Conservation (phyloP, 2,113 vertebrate species). For the Oenanthe oenanthe region DNA sequence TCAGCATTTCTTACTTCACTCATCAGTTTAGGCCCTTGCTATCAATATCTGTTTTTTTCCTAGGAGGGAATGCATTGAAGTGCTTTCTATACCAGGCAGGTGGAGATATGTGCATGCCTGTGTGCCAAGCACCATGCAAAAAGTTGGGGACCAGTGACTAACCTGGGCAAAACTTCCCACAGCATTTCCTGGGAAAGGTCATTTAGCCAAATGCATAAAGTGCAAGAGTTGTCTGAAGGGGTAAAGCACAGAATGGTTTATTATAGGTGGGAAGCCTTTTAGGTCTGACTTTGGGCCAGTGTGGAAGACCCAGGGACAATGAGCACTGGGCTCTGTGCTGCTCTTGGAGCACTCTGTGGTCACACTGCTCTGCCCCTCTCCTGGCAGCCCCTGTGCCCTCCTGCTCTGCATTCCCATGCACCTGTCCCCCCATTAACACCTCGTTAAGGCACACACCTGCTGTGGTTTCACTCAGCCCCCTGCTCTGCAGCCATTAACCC, state of each 20-base stretch:
- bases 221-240: background rate
- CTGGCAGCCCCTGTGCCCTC: background rate
- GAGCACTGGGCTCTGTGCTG: background rate
- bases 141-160: background rate
- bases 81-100: background rate
- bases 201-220: background rate
- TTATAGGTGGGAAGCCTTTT: background rate
- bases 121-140: background rate
- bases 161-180: background rate
- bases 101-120: background rate
- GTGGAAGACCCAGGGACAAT: background rate
- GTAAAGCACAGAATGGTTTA: background rate
- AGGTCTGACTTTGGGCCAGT: background rate
- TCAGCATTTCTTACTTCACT: background rate
- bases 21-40: background rate
- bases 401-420: conserved; percentile 57
- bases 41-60: background rate
- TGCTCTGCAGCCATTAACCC: conserved; percentile 36
- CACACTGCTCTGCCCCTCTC: background rate
- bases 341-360: background rate
- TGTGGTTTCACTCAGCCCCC: conserved; percentile 51
- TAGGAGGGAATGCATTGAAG: background rate
- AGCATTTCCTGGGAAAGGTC: background rate
- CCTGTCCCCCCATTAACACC: conserved; percentile 69
- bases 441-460: conserved; percentile 69